Evolutionary conservation across 2,888 invertebrate genomes (phyloP), one percentile per base, ranked within the genome.

Genomic region (Synergus gifuensis): DNA sequence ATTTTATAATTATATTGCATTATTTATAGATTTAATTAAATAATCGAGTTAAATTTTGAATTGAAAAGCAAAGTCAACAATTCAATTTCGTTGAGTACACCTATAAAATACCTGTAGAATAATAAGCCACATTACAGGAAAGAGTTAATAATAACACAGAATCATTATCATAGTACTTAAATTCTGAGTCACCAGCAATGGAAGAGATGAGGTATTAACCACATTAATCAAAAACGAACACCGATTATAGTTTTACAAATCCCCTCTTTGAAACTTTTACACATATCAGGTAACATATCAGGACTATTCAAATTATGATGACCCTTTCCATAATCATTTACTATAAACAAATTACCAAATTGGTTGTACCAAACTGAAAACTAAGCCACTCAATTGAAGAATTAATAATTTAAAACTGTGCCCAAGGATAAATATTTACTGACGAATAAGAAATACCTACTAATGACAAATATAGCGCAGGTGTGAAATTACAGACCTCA

Each of bases 401-500:
- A 28, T 28, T 28, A 2, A 2, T 28, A 28, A 28, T 28, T 49
- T 49, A 36, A 28, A 73, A 36, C 73, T n/a, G 8, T 28, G 11
- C n/a, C 16, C 73, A 54, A 54, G 36, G 9, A 49, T 36, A 54
- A 49, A 73, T 49, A 11, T 49, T 73, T 54, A 73, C 36, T 11
- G 54, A 22, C 12, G 12, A 54, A 73, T 54, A 54, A 54, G 36
- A 36, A 54, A 49, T 49, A 49, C 16, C 8, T 36, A 73, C 36
- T 73, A 54, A 73, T 73, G 54, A 73, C 28, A 73, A 73, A 73
- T 49, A 9, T 73, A 73, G 49, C 46, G 54, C 73, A 73, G 73
- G 73, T 73, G 73, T 73, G 54, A 54, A 40, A 73, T 73, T 73
- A 73, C 73, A 73, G 36, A 49, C 73, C 36, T 49, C 49, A 73